Base-by-base conservation (phyloP, 2,113 vertebrate genomes). In the Mesocricetus auratus region DNA sequence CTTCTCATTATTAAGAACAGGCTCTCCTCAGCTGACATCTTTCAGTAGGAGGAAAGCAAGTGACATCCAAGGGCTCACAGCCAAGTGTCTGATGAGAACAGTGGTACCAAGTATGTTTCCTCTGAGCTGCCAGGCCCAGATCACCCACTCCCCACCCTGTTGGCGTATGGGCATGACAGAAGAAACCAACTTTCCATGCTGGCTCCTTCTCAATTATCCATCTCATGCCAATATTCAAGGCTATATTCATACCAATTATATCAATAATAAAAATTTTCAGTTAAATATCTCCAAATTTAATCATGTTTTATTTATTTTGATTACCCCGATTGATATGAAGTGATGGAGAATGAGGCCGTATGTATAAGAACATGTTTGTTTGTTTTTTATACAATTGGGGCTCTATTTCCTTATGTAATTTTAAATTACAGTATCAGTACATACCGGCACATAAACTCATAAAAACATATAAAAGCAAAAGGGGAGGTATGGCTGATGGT, bases 31-130 rank as follows among this genome's bases (percentile, higher is more conserved):
- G 87, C 92, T 95, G 95, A 94, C 95, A 95, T 94, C 96, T 92
- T 91, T 81, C 69, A 91, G 97, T 96, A 92, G 95, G 96, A 56
- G 33, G 95, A 82, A 64, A 88, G 97, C 92, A 98, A 98, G 96
- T 97, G 91, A 90, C 97, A 97, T 95, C 90, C 97, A 96, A 92
- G 96, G 92, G 36, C 96, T 90, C 92, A 45, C 83, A 98, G 97
- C 95, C 97, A 98, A 98, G 92, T 93, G 74, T 98, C 97, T 98
- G 93, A 95, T 98, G 97, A 97, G 89, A 96, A 98, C 97, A 94
- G 89, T 93, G 39, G 96, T 78, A 88, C 97, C 91, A 91, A 98
- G 95, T 17, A 0, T 47, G 0, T 94, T 93, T 96, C 96, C 91
- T 97, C 71, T 79, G 96, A 97, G 90, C 91, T 78, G 47, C 90